A percentile compares a stretch with the other conserved stretches of the same genome.
Evolutionary conservation across 1,140 invertebrate species (phyloP).

Genomic region (Hycleus phaleratus): DNA sequence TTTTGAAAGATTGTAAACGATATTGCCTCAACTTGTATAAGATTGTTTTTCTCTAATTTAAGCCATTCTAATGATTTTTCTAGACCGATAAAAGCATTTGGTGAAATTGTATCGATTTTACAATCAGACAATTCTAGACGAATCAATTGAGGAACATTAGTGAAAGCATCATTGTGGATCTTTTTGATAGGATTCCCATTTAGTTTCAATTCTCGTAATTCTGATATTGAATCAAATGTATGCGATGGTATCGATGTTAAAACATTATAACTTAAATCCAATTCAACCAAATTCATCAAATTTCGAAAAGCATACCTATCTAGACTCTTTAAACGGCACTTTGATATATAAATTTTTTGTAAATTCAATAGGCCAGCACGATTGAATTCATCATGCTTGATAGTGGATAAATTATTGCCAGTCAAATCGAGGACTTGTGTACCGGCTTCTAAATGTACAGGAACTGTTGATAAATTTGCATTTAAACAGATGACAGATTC

Average conservation of each 20-base stretch:
- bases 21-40: slow-evolving; percentile 55
- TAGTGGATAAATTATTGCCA: slow-evolving; percentile 57
- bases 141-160: slow-evolving; percentile 58
- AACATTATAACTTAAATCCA: slow-evolving; percentile 68
- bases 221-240: slow-evolving; percentile 58
- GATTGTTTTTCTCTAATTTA: slow-evolving; percentile 64
- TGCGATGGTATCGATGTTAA: slow-evolving; percentile 61
- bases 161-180: slow-evolving; percentile 62
- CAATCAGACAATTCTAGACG: slow-evolving; percentile 65
- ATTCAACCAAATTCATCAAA: slow-evolving; percentile 66
- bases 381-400: slow-evolving; percentile 64
- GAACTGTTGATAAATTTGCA: slow-evolving; percentile 62
- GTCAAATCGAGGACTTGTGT: slow-evolving; percentile 72
- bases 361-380: slow-evolving; percentile 65
- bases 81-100: slow-evolving; percentile 63
- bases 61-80: slow-evolving; percentile 63
- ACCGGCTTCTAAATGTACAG: slow-evolving; percentile 58
- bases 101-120: slow-evolving; percentile 55
- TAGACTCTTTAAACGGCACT: slow-evolving; percentile 54
- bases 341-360: slow-evolving; percentile 65
- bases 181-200: slow-evolving; percentile 63
- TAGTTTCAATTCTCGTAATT: slow-evolving; percentile 66
- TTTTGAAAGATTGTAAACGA: slow-evolving; percentile 58
- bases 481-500: slow-evolving; percentile 69
- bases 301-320: slow-evolving; percentile 59